These are phyloP conservation scores for Cyanoliseus patagonus DNA, from an alignment of 2,113 vertebrate species.

Conservation along the genomic window DNA sequence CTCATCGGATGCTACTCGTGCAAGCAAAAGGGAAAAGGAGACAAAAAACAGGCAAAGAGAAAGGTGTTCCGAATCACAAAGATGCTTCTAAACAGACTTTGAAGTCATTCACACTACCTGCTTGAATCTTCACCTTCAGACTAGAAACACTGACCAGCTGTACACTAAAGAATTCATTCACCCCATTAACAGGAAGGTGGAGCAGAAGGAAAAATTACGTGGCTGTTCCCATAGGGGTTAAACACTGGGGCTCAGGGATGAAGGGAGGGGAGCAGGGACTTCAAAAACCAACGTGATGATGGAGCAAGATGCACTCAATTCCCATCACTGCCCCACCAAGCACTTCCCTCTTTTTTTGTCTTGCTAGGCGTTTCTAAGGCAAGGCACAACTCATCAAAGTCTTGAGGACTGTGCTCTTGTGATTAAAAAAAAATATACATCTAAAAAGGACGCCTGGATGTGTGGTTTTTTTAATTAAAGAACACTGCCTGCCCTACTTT, in stretches of 20 bases:
- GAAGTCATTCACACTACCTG: background rate
- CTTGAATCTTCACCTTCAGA: background rate
- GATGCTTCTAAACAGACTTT: background rate
- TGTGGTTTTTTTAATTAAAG: constrained; percentile 52
- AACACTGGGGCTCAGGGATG: background rate
- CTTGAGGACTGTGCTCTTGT: constrained; percentile 8
- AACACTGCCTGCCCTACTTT: constrained; percentile 61
- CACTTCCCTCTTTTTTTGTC: background rate
- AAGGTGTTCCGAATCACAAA: background rate
- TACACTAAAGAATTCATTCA: background rate
- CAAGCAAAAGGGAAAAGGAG: background rate
- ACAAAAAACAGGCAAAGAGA: background rate
- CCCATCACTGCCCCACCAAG: background rate
- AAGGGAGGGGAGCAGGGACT: background rate
- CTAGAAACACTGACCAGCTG: background rate
- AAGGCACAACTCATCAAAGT: constrained; percentile 31
- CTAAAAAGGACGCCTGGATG: constrained; percentile 19
- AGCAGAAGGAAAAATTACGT: background rate
- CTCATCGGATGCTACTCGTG: accelerated
- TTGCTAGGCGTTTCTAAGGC: background rate
- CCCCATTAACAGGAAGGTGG: accelerated
- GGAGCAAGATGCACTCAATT: background rate
- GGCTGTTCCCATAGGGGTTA: accelerated
- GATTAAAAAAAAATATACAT: background rate
- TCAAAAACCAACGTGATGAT: background rate